These are phyloP conservation scores for Exocentrus adspersus DNA, from an alignment of 2,888 invertebrate species.

Conservation along the genomic window DNA sequence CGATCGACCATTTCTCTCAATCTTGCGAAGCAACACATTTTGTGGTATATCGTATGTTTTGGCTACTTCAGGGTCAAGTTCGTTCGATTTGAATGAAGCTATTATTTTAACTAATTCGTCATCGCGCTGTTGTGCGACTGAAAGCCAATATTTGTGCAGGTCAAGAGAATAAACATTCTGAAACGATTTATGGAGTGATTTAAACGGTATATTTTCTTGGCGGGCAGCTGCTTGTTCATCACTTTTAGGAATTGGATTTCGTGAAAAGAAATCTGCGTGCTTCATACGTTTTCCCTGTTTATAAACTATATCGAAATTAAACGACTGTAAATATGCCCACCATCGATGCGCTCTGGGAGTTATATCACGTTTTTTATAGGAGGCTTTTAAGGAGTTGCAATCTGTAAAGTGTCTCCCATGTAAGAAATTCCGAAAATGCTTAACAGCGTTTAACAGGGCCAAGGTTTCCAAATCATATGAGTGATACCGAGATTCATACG, in stretches of 20 bases:
- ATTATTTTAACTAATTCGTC: neutral
- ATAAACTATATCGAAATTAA: constrained; percentile 6
- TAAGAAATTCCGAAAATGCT: neutral
- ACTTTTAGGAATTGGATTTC: neutral
- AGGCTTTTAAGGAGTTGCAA: neutral
- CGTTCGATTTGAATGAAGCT: neutral
- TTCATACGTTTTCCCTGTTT: constrained; percentile 25
- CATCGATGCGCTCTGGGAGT: neutral
- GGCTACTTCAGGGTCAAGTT: neutral
- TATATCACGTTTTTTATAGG: neutral
- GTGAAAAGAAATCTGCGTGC: constrained; percentile 17
- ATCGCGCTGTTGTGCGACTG: neutral
- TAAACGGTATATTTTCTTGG: too few relatives aligned
- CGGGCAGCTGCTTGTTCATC: too few relatives aligned
- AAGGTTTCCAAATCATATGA: neutral
- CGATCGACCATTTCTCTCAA: neutral
- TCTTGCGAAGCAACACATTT: too few relatives aligned
- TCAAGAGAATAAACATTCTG: too few relatives aligned
- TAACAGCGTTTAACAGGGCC: neutral
- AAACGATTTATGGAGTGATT: too few relatives aligned
- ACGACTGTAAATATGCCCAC: neutral
- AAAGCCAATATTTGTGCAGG: neutral
- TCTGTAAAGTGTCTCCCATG: neutral
- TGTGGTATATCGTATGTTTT: neutral
- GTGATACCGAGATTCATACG: neutral